Conservation (phyloP, 2,888 invertebrate genomes). For the Thera obeliscata region DNA sequence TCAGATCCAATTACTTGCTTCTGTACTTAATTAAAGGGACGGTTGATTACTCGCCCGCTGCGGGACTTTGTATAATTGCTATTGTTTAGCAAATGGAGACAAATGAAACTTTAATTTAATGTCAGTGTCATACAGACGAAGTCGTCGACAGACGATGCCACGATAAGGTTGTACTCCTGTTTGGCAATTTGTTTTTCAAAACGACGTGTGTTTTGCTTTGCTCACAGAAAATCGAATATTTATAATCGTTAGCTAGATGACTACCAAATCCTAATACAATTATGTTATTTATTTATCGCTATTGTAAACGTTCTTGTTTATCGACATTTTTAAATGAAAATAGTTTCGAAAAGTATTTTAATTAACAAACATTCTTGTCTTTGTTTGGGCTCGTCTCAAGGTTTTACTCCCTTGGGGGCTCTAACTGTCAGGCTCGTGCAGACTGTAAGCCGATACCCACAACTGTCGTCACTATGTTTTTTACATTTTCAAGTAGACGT, state of each 20-base stretch:
- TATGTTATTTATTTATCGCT: constrained; percentile 28
- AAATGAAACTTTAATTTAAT: constrained; percentile 85
- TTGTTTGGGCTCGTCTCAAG: constrained; percentile 69
- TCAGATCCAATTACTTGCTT: constrained; percentile 85
- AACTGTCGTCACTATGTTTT: no score
- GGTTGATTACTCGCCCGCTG: constrained; percentile 84
- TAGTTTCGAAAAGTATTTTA: constrained; percentile 61
- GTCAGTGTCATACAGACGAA: constrained; percentile 81
- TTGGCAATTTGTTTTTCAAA: no score
- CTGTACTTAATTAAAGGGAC: constrained; percentile 85
- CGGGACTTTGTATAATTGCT: constrained; percentile 84
- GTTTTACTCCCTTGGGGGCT: constrained; percentile 53
- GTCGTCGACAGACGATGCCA: constrained; percentile 52
- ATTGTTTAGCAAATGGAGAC: constrained; percentile 85
- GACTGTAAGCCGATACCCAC: neutral
- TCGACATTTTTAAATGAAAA: constrained; percentile 50
- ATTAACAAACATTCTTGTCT: constrained; percentile 67
- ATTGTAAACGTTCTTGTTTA: constrained; percentile 18
- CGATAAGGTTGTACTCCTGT: no score
- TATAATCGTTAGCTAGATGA: neutral
- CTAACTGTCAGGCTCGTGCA: constrained; percentile 43
- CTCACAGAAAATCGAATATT: no score
- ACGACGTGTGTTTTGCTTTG: no score
- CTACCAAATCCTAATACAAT: constrained; percentile 11
- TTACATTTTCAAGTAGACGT: no score